Evolutionary conservation across 2,113 vertebrate genomes (phyloP), one percentile per base, ranked within the genome.

Genomic region (Vulpes vulpes): DNA sequence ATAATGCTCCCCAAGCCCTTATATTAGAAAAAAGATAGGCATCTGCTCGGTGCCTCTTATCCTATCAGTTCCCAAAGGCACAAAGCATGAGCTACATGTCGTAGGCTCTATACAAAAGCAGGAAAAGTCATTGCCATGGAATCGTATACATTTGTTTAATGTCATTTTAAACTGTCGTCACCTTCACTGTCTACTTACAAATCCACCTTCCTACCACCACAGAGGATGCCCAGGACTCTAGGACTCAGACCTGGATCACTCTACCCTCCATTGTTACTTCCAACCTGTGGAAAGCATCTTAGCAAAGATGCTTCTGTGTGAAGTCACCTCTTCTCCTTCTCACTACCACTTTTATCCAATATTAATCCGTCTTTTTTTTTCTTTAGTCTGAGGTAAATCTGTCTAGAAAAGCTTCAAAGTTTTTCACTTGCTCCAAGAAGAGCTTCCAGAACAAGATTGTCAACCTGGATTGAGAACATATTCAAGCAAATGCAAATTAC

Each of bases 11-110:
- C 64, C 8, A 59, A 92, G 64, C 19, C 38, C 91, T 84, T 51
- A 43, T 17, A 78, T 89, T 86, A 96, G 59, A 84, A 90, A 91
- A 59, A 85, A 90, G 55, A 83, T 32, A 91, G 73, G 38, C 90
- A 86, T 91, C 53, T 20, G 64, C 60, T 6, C 3, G 3, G 27
- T 7, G 17, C 15, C 82, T 95, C 79, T 80, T 23, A n/a, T 59
- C 49, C 57, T 32, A 35, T 38, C 81, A 35, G n/a, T 81, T 80
- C 38, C 94, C 25, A 22, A 43, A 11, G 8, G 22, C 83, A 71
- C 35, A 60, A 57, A 76, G 49, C 78, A 14, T 1, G 17, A 67
- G 16, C 55, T 57, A 11, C 49, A 15, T 60, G 27, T 85, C 59
- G 35, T 22, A 59, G 71, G 0, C 53, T 88, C 35, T 30, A 0